Base-by-base conservation (phyloP, 2,113 vertebrate genomes). In the Gymnogyps californianus region DNA sequence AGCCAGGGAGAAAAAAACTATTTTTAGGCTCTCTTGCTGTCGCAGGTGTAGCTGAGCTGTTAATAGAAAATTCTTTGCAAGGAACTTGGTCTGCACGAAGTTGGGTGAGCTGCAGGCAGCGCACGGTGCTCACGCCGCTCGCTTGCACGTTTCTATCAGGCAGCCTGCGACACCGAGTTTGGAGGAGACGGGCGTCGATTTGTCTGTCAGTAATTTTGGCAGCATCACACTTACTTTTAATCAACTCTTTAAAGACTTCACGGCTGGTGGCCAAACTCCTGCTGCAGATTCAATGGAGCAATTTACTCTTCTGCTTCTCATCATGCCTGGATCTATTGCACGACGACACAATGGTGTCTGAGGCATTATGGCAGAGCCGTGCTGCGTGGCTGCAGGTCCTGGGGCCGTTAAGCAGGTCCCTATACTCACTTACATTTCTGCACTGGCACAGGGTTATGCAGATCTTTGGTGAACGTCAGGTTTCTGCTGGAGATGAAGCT, bases 281-380 rank as follows among this genome's bases (percentile, higher is more conserved):
- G 77, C 96, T 65, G 93, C 81, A 67, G 66, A 47, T 87, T 89
- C 83, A 64, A 42, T 67, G 79, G 80, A 78, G 80, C 67, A 70
- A 36, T 92, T 95, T 38, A 26, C 64, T 90, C 66, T 36, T 29
- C 79, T 61, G 66, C 79, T 42, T 28, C 71, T 88, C 28, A 0
- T 47, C 2, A 1, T 0, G 15, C 66, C 54, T n/a, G 70, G 52
- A 19, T 54, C 74, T 13, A 7, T 17, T 3, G 75, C 82, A 3
- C 0, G 1, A 6, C 0, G 10, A 36, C 20, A 10, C 1, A 1
- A 1, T 6, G 88, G 6, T 4, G 0, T 22, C 44, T 6, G 54
- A 42, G 54, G 29, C 2, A 5, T 10, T 13, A 17, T 2, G 24
- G 66, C n/a, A 38, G 94, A 84, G 80, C 74, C 10, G 3, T 24